A percentile compares a stretch with the other conserved stretches of the same genome.
Conservation (phyloP, 2,113 vertebrate genomes). For the Podiceps cristatus region DNA sequence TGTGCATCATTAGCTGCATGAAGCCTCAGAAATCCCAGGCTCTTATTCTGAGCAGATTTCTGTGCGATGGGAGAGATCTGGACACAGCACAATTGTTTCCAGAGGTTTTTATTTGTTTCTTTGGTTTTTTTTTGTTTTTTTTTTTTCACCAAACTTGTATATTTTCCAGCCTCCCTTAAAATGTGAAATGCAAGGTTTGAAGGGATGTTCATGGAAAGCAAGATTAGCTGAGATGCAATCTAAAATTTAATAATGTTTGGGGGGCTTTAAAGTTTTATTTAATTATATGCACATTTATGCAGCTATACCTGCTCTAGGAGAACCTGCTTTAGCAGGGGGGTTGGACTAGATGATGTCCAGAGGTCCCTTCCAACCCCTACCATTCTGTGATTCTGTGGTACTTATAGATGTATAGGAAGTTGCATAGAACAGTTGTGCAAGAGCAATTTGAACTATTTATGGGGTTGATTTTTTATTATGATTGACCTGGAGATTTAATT, state of each 20-base stretch:
- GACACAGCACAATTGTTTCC: background rate
- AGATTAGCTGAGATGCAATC: background rate
- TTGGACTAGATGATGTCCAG: too few species aligned
- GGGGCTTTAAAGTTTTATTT: background rate
- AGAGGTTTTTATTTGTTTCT: background rate
- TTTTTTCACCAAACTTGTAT: background rate
- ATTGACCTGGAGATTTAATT: background rate
- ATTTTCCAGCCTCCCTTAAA: background rate
- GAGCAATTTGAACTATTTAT: background rate
- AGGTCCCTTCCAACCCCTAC: too few species aligned
- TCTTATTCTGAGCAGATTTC: background rate
- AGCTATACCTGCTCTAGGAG: background rate
- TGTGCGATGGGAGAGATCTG: background rate
- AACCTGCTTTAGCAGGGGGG: too few species aligned
- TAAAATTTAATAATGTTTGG: background rate
- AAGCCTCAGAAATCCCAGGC: conserved; percentile 8
- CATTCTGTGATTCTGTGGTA: background rate
- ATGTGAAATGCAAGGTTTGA: background rate
- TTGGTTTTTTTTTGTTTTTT: background rate
- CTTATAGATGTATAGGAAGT: background rate
- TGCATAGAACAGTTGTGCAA: background rate
- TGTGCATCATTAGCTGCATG: conserved; percentile 4
- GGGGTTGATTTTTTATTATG: background rate
- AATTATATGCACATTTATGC: background rate
- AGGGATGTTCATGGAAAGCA: background rate